phyloP scores from a whole-genome alignment of 2,113 vertebrate species.

The Larimichthys crocea region DNA sequence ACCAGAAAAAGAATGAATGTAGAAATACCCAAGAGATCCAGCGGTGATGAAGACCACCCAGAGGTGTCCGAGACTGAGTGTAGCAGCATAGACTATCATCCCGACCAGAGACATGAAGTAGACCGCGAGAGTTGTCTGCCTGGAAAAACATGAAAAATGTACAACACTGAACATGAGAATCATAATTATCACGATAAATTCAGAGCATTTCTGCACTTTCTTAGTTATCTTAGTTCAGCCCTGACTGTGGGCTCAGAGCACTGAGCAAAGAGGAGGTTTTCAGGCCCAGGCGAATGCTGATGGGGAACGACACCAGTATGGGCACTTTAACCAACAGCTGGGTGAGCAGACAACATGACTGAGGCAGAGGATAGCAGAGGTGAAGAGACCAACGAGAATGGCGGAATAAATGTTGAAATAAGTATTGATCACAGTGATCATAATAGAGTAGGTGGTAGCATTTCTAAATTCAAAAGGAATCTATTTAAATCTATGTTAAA shows the following conservation, averaged over 20 bases:
- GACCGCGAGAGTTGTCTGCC: slow-evolving; percentile 90
- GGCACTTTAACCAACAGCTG: too few species aligned
- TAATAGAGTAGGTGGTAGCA: too few species aligned
- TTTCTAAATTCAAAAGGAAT: not conserved
- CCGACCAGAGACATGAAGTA: slow-evolving; percentile 93
- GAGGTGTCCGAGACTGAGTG: slow-evolving; percentile 86
- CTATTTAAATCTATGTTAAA: not conserved
- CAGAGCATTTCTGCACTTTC: not conserved
- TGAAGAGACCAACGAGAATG: too few species aligned
- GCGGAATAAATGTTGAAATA: too few species aligned
- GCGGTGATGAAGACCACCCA: slow-evolving; percentile 96
- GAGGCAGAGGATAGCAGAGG: too few species aligned
- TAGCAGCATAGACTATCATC: slow-evolving; percentile 91
- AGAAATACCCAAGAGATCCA: slow-evolving; percentile 89
- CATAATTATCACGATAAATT: not conserved
- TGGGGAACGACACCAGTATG: too few species aligned
- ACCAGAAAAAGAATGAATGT: not conserved
- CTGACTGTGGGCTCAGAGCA: too few species aligned
- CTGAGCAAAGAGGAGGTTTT: too few species aligned
- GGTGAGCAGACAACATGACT: too few species aligned
- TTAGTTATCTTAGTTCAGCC: too few species aligned
- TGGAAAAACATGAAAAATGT: slow-evolving; percentile 62
- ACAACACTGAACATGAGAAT: not conserved
- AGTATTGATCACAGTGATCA: too few species aligned
- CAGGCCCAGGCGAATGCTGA: too few species aligned